Evolutionary conservation across 2,797 vertebrate genomes (phyloP), one percentile per base, ranked within the genome.

Genomic region (Thamnophis elegans): DNA sequence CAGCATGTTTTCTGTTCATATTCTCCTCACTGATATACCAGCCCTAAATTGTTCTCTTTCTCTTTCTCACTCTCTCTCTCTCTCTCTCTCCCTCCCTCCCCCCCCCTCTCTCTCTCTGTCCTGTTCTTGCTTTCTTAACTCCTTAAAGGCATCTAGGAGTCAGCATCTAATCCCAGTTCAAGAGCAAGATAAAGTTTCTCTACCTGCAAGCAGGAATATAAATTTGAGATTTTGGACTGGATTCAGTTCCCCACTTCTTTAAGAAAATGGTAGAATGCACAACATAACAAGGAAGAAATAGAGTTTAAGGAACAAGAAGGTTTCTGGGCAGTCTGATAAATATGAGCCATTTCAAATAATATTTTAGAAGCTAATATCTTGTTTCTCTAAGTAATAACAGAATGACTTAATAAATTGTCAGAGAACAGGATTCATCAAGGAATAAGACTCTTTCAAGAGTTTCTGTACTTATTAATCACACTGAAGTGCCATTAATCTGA

Each of bases 381-480:
- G 36, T 92, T 92, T 93, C 89, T 88, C 65, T 92, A 93, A 65
- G 32, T 82, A 90, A 85, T 88, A 65, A 93, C 51, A 65, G 22
- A 90, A 82, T 32, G n/a, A 62, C 32, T 90, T 93, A 85, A 89
- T 93, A 92, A 90, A 90, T 85, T 92, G 89, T 82, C 91, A 93
- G 26, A 90, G 85, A 90, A 56, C 88, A 90, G 91, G 82, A 87
- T 73, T 87, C 56, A 90, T 92, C 85, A 92, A 90, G 89, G 65
- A 90, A 93, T 62, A 88, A 56, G 53, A 90, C 68, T 93, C 90
- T 78, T 93, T 93, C 90, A 93, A 93, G 90, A 88, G 90, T 55
- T 89, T 92, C 47, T 91, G 53, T 42, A 85, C 93, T 95, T 90
- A 93, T 87, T 90, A 89, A 92, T 92, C 56, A 94, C 28, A 47